Evolutionary conservation across 2,113 vertebrate genomes (phyloP), one percentile per base, ranked within the genome.

Genomic region (Hystrix cristata): DNA sequence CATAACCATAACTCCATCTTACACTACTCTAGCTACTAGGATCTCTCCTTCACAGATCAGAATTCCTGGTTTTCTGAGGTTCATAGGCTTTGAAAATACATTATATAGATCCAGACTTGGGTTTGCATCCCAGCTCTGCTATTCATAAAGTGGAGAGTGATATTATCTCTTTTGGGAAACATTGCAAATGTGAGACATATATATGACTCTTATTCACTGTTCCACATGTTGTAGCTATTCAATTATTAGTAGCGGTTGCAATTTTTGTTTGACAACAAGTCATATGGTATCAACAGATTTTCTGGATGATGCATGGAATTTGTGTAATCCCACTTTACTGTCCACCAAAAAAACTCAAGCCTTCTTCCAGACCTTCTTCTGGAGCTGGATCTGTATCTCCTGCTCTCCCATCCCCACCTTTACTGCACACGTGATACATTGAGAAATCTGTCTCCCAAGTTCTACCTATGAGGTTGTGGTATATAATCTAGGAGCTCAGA

Each of bases 11-110:
- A 76, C 5, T 69, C 1, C 1, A 55, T 11, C 23, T 57, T 80
- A 18, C 7, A 72, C 3, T 80, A 11, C 1, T 64, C 21, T 11
- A 38, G 29, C 0, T 4, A 29, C 4, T 48, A 29, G 5, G 0
- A 27, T 95, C 74, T 57, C 0, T 87, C 13, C 11, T 76, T 81
- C 25, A 19, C 7, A 87, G 48, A 74, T 19, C 13, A 51, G 2
- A 7, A 48, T 13, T 27, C 23, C 11, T 72, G 0, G 2, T 64
- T 86, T 95, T 27, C 5, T 76, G 25, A 79, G 82, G 29, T 0
- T 67, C 31, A 48, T 19, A 1, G 2, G 0, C 5, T 83, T 38
- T 90, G 19, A 18, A 62, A 2, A 43, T 2, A 27, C 25, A 29
- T 91, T 62, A 53, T 46, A 31, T 11, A 67, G 31, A 5, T 87